Evolutionary conservation across 2,797 vertebrate species (phyloP).

Genomic region (Brachyalestes nurse): DNA sequence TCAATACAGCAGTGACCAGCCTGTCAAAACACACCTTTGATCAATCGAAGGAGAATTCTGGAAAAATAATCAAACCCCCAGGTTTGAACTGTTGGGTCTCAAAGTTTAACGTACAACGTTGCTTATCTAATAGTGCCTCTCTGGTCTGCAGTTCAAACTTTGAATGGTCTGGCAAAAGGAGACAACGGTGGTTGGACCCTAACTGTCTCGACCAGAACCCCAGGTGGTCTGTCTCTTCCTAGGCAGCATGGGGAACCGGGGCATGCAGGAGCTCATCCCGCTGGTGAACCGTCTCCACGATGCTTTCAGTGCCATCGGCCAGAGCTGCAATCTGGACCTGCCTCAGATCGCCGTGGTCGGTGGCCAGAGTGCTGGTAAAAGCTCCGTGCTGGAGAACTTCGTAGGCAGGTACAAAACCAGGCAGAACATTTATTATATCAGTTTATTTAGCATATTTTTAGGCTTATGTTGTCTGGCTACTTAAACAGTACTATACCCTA

Average conservation of each 20-base stretch:
- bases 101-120: neutral
- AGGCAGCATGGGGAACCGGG: slow-evolving; percentile 80
- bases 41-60: too few relatives aligned
- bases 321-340: slow-evolving; percentile 86
- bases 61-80: neutral
- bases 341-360: slow-evolving; percentile 95
- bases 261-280: slow-evolving; percentile 94
- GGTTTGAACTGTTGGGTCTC: neutral
- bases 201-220: neutral
- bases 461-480: neutral
- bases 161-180: neutral
- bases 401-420: slow-evolving; percentile 87
- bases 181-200: neutral
- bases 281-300: slow-evolving; percentile 91
- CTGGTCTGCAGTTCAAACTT: neutral
- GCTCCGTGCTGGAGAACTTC: slow-evolving; percentile 93
- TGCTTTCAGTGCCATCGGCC: slow-evolving; percentile 83
- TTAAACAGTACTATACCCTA: neutral
- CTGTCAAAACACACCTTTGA: neutral
- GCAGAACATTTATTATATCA: neutral
- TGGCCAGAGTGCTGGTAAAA: slow-evolving; percentile 93
- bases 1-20: neutral
- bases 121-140: neutral
- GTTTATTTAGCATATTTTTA: neutral
- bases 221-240: slow-evolving; percentile 11